Evolutionary conservation across 2,888 invertebrate species (phyloP), one percentile per base, ranked within the genome.

Genomic region (Cryptocheilus praepositus): DNA sequence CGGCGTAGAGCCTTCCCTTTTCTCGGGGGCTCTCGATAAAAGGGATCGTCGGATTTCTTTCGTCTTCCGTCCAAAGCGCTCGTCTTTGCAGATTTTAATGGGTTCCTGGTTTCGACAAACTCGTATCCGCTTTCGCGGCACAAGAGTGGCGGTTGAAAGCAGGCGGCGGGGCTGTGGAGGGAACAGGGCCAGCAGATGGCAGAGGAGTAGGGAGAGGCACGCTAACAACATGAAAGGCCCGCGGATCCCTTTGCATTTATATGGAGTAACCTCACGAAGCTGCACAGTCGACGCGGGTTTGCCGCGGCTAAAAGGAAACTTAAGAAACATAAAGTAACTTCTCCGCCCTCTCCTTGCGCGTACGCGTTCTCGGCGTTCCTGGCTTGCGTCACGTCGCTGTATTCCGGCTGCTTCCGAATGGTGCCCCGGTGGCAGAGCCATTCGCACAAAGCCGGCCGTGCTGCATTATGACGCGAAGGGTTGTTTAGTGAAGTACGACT

Each of bases 261-360:
- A 78, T 80, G 81, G 77, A 81, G 80, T 76, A 78, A 78, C 80
- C 76, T 81, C 75, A 73, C 74, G 80, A 73, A 71, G 71, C 76
- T 68, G 81, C 81, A 81, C 78, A 78, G 81, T 80, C 76, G 74
- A 76, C 77, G 79, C 71, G 69, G 77, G 73, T 72, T 74, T 79
- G 67, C 80, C 70, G 64, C 62, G 68, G 70, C 74, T 79, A 82
- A 80, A 81, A 77, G 80, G 79, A 81, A 81, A 80, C 81, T 82
- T 43, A 76, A 79, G 77, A 79, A 82, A 77, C 81, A 78, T 81
- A 80, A 82, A 82, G 80, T 83, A 79, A 82, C 83, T 82, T 81
- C 73, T 45, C 71, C 71, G 44, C 74, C 69, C 70, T 66, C 67
- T 70, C 76, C 74, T 74, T 70, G 67, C 71, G 64, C 68, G 61